Base-by-base conservation (phyloP, 1,140 invertebrate species). In the Laupala kohalensis region DNA sequence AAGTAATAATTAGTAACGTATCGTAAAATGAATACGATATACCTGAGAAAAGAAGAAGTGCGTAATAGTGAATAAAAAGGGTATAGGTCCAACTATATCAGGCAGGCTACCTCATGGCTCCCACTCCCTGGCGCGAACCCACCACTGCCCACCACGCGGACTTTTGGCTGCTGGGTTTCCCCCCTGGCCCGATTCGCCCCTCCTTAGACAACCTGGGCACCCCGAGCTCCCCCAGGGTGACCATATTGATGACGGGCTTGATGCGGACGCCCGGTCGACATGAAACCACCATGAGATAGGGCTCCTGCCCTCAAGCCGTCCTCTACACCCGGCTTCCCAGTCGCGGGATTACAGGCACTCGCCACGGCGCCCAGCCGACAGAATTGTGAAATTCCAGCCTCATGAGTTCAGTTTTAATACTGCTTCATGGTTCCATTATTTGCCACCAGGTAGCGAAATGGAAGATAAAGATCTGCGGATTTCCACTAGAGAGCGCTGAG, bases 71-170 rank as follows among this genome's bases (percentile, higher is more conserved):
- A n/a, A 24, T 77, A 84, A 88, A 92, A 92, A 91, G 85, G 86
- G 84, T 84, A 82, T 84, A 83, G 87, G 93, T 95, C 86, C 90
- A 86, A 86, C 87, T 92, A 78, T 94, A 85, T 94, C 88, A 88
- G 87, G 85, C 86, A 84, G 91, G 93, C 92, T 94, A 86, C 81
- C 83, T 84, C 85, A 85, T 83, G 85, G 85, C 85, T 84, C 86
- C 86, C 89, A 93, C 93, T 96, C 94, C 92, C 91, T 87, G 92
- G 87, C 91, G 93, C 94, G 89, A 93, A 95, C 93, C 93, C 92
- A 93, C 93, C 95, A 95, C 93, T 94, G 92, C 90, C 85, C 89
- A 85, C 91, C 92, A 92, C 92, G 92, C 91, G 88, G 89, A 91
- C 92, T 95, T 93, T 94, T 94, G 92, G 91, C 91, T 95, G 92